Evolutionary conservation across 2,113 vertebrate species (phyloP), one percentile per base, ranked within the genome.

Genomic region (Eulemur macaco): DNA sequence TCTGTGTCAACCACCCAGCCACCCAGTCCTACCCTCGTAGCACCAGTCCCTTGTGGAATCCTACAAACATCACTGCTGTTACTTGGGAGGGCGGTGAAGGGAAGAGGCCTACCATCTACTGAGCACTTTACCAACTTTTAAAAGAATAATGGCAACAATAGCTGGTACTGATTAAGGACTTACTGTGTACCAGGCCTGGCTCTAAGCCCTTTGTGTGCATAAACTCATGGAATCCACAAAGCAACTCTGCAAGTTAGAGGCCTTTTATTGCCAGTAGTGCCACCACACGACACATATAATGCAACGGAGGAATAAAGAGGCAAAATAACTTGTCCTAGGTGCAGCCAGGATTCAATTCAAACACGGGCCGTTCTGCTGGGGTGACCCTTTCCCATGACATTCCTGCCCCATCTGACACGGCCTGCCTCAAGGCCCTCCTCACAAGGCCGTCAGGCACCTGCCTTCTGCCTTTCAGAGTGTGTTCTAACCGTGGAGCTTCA

Each of bases 281-380:
- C 20, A 6, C 11, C 9, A 31, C 20, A 4, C 2, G 37, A 56
- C 54, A 34, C 37, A 1, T 5, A 1, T 1, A 25, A 34, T 15
- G n/a, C 85, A 31, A 9, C 12, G 0, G 1, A 47, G 45, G 21
- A 58, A 1, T n/a, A 4, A 37, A 78, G 94, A 78, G 17, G 60
- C 4, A 1, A 13, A 14, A 11, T 17, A 1, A 74, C 50, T 60
- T 74, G 25, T 42, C 54, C 3, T 29, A 47, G 68, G 37, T 69
- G 20, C 47, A 34, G 56, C 73, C 39, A 69, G 52, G 54, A 60
- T 52, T 60, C 31, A 47, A 60, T 15, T 50, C 27, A 50, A 54
- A 60, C 29, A 60, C 68, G 37, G 77, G 39, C 1, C 7, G 39
- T 74, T 52, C 50, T 47, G 23, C 20, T 29, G 5, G 66, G 73